Conservation (phyloP, 2,888 invertebrate species). For the Anthoptus insignis region DNA sequence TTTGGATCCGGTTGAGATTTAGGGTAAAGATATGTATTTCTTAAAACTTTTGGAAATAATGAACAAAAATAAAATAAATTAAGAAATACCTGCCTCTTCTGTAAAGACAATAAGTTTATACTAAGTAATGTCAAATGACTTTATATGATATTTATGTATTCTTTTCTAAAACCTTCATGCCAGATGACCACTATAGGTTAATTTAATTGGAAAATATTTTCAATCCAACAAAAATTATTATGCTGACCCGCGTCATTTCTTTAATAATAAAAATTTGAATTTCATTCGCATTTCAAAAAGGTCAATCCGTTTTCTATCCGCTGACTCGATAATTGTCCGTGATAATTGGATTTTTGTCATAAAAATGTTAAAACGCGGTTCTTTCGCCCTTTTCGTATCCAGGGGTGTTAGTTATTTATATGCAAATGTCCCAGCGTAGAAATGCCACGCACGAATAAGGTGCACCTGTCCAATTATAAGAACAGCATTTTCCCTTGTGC, state of each 20-base stretch:
- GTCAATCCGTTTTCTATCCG: constrained; percentile 68
- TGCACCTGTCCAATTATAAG: constrained; percentile 83
- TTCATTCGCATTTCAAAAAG: constrained; percentile 63
- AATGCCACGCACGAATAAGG: constrained; percentile 81
- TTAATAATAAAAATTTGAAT: constrained; percentile 57
- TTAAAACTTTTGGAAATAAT: no score
- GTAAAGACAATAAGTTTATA: no score
- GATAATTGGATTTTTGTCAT: constrained; percentile 83
- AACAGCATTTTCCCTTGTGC: constrained; percentile 79
- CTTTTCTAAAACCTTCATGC: no score
- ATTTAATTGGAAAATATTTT: no score
- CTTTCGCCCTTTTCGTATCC: constrained; percentile 68
- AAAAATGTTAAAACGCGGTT: constrained; percentile 75
- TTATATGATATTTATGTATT: no score
- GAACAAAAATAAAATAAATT: no score
- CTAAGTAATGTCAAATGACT: no score
- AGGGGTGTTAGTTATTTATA: constrained; percentile 80
- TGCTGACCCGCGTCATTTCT: neutral
- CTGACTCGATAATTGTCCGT: constrained; percentile 80
- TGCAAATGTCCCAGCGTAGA: constrained; percentile 76
- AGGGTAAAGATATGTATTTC: no score
- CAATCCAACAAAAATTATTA: no score
- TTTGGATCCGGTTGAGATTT: no score
- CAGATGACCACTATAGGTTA: no score
- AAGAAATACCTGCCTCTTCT: no score